Base-by-base conservation (phyloP, 64 coral and sea anemone genomes). In the Porites lutea region DNA sequence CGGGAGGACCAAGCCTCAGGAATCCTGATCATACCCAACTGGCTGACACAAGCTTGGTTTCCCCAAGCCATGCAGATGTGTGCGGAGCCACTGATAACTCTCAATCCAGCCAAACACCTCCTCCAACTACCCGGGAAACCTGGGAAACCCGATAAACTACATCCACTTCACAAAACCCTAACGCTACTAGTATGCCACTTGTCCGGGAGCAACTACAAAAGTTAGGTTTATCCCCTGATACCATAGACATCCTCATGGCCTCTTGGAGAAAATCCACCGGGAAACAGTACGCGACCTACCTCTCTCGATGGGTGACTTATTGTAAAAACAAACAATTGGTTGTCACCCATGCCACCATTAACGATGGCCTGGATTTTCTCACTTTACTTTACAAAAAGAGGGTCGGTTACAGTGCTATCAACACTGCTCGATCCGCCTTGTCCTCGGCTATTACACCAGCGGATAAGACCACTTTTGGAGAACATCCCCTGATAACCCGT, bases 101-200 rank as follows among this genome's bases (percentile, higher is more conserved):
- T 87, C 5, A 67, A 13, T 4, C 84, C 67, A n/a, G 48, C 6
- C 8, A 50, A 52, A 27, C 16, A 69, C 43, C 27, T 72, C 6
- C 55, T 89, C 19, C 16, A 21, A 53, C 74, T 89, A 5, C 72
- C 72, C 20, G 22, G 51, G 2, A 15, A 48, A 1, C 87, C 52
- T 49, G 0, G 48, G 13, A 37, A 79, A 79, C 13, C 50, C n/a
- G n/a, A n/a, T n/a, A n/a, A n/a, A n/a, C n/a, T n/a, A 45, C 74
- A 89, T n/a, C 87, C 87, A 2, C 57, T 78, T 7, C 21, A 77
- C 72, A 89, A 77, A 12, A 55, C 71, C 6, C 71, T 75, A 22
- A 23, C 18, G 7, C 50, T 88, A 4, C 15, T 88, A 48, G 49
- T 88, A 58, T 89, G 2, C 18, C 74, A 22, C 74, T 89, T 68